Conservation (phyloP, 2,888 invertebrate species). For the Branchipolynoe longqiensis region DNA sequence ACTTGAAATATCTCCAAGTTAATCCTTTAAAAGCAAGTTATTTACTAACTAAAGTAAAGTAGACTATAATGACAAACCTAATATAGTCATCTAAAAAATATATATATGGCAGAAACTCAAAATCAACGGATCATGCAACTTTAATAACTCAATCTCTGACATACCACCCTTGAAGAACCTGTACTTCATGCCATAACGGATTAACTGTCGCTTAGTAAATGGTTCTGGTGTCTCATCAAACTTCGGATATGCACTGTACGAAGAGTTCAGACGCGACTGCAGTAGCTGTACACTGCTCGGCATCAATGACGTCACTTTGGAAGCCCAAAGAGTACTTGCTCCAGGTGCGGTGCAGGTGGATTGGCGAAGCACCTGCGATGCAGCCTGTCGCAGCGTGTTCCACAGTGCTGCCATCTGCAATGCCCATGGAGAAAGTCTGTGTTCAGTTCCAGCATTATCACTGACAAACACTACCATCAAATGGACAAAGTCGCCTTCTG, state of each 20-base stretch:
- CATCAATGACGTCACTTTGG: not conserved
- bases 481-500: too few relatives aligned
- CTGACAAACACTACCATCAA: too few relatives aligned
- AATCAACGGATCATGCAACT: too few relatives aligned
- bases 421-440: too few relatives aligned
- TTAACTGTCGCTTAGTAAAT: constrained; percentile 54
- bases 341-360: not conserved
- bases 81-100: too few relatives aligned
- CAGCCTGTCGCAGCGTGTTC: constrained; percentile 2
- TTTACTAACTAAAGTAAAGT: too few relatives aligned
- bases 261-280: constrained; percentile 20
- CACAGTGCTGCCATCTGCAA: constrained; percentile 22
- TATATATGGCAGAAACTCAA: too few relatives aligned
- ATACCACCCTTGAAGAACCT: constrained; percentile 61
- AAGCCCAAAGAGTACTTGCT: not conserved
- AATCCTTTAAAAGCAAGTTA: too few relatives aligned
- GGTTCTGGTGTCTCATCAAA: constrained; percentile 61
- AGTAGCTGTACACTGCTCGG: constrained; percentile 4
- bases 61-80: too few relatives aligned
- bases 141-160: too few relatives aligned
- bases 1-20: too few relatives aligned
- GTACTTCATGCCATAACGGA: constrained; percentile 58
- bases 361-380: constrained; percentile 7
- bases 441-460: too few relatives aligned
- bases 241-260: constrained; percentile 62